Conservation (phyloP, 2,888 invertebrate species). For the Apoda limacodes region DNA sequence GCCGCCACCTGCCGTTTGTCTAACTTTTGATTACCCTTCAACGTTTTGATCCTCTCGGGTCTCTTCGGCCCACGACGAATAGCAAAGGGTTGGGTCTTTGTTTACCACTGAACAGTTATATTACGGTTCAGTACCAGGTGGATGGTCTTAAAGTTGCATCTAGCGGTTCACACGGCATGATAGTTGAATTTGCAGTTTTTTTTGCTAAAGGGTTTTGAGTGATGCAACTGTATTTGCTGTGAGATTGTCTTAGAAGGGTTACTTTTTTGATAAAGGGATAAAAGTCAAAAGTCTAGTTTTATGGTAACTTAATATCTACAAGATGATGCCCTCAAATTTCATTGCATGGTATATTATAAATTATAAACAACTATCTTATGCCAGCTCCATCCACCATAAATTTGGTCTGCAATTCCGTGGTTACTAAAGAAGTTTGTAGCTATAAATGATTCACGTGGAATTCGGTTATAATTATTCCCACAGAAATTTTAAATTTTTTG, state of each 20-base stretch:
- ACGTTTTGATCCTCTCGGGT: slow-evolving; percentile 33
- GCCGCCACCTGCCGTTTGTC: slow-evolving; percentile 51
- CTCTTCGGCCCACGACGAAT: slow-evolving; percentile 41
- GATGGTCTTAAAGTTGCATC: slow-evolving; percentile 31
- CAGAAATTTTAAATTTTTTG: no score
- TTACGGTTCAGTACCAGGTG: slow-evolving; percentile 54
- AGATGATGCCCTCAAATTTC: no score
- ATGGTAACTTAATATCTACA: no score
- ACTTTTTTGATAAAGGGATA: background rate
- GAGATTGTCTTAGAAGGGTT: slow-evolving; percentile 19
- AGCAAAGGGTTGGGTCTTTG: slow-evolving; percentile 51
- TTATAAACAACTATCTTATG: no score
- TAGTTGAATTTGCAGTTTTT: slow-evolving; percentile 36
- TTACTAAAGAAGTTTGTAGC: no score
- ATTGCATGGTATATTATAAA: no score
- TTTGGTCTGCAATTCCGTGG: no score
- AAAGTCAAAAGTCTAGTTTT: no score
- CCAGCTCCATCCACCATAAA: no score
- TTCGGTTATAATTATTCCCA: no score
- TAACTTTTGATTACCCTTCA: slow-evolving; percentile 50
- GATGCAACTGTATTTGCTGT: slow-evolving; percentile 39
- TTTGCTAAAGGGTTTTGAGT: slow-evolving; percentile 28
- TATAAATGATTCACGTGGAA: no score
- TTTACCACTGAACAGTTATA: slow-evolving; percentile 48
- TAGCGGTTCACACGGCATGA: slow-evolving; percentile 56